These are phyloP conservation scores for Phylloscopus trochiloides DNA, from an alignment of 2,113 vertebrate genomes.

Conservation along the genomic window DNA sequence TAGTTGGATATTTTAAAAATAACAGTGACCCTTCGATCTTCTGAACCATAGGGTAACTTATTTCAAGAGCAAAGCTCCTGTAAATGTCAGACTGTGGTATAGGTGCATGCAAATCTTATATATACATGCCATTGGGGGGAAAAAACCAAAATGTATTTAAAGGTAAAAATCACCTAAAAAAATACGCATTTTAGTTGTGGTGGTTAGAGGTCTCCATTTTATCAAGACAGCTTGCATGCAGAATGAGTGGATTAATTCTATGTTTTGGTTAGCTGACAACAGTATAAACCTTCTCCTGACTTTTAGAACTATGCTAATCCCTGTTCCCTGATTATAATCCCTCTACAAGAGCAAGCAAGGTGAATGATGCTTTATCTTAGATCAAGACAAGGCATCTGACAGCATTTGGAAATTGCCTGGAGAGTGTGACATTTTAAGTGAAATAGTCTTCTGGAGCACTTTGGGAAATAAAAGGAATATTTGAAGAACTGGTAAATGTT, in stretches of 20 bases:
- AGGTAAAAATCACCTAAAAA: background rate
- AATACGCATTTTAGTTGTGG: background rate
- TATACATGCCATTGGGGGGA: background rate
- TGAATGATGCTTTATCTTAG: constrained; percentile 56
- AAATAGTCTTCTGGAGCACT: background rate
- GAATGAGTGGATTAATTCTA: constrained; percentile 60
- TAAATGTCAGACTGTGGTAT: background rate
- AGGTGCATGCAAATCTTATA: background rate
- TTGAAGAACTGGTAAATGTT: background rate
- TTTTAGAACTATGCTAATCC: constrained; percentile 74
- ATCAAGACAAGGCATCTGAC: constrained; percentile 28
- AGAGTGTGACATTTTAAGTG: background rate
- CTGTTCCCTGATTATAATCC: constrained; percentile 66
- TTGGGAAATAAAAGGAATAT: background rate
- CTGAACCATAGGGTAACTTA: background rate
- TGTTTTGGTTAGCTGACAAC: constrained; percentile 50
- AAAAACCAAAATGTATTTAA: background rate
- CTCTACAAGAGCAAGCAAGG: constrained; percentile 69
- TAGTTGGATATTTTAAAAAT: background rate
- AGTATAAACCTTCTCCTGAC: constrained; percentile 62
- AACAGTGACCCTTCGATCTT: background rate
- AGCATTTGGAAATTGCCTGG: background rate
- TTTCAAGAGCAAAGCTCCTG: background rate
- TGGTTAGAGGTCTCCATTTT: background rate
- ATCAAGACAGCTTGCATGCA: background rate